phyloP scores from a whole-genome alignment of 2,113 vertebrate species.

The Spermophilus dauricus region DNA sequence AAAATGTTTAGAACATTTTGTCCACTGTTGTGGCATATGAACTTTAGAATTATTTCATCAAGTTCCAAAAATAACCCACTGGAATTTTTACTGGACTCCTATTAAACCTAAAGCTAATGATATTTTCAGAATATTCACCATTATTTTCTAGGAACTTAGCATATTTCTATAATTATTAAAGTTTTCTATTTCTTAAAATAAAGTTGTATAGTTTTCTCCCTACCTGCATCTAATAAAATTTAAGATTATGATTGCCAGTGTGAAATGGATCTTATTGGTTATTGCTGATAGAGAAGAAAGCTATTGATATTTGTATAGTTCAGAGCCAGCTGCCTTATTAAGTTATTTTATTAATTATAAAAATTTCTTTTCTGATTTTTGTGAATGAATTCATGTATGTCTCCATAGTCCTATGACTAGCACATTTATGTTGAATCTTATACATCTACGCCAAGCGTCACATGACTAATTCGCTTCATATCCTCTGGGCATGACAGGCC shows the following conservation, averaged over 20 bases:
- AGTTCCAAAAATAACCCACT: neutral
- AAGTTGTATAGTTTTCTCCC: slow-evolving; percentile 4
- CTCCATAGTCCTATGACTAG: neutral
- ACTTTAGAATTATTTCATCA: slow-evolving; percentile 44
- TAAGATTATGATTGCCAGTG: neutral
- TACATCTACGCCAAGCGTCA: neutral
- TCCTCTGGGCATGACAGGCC: neutral
- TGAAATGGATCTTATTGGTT: neutral
- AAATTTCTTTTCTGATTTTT: neutral
- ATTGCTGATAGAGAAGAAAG: neutral
- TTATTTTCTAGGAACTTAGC: slow-evolving; percentile 48
- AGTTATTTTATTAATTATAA: slow-evolving; percentile 47
- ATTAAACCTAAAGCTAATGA: slow-evolving; percentile 57
- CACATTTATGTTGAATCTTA: neutral
- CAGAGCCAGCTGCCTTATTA: neutral
- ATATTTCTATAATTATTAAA: slow-evolving; percentile 16
- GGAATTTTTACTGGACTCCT: slow-evolving; percentile 40
- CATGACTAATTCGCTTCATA: neutral
- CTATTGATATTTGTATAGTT: neutral
- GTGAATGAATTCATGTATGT: too few relatives aligned
- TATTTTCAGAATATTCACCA: slow-evolving; percentile 28
- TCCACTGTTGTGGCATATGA: neutral
- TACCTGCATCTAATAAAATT: slow-evolving; percentile 15
- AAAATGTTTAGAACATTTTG: slow-evolving; percentile 34
- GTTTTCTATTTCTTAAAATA: neutral